A percentile compares a stretch with the other conserved stretches of the same genome.
Conservation (phyloP, 1,140 invertebrate genomes). For the Vanessa atalanta region DNA sequence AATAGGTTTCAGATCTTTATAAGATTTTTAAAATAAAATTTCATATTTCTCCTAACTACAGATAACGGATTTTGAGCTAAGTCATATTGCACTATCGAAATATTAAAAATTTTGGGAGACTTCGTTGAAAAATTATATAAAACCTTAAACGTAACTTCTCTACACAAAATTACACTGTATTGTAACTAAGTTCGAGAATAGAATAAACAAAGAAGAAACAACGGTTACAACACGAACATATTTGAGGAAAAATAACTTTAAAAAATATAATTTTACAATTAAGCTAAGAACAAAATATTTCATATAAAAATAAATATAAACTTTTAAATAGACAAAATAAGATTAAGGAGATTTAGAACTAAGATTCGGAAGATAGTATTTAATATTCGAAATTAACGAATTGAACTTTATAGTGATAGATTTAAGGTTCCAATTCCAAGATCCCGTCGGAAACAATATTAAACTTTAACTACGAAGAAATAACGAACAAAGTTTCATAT, state of each 20-base stretch:
- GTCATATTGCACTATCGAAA: constrained; percentile 56
- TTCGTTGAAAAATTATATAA: neutral
- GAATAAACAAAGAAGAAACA: neutral
- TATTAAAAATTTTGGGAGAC: constrained; percentile 29
- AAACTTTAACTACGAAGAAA: neutral
- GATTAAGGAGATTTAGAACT: neutral
- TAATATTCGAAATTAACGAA: neutral
- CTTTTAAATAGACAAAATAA: neutral
- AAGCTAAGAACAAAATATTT: neutral
- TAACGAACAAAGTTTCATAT: neutral
- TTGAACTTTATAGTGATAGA: neutral
- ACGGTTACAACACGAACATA: neutral
- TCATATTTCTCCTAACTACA: constrained; percentile 52
- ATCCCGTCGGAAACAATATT: too few relatives aligned
- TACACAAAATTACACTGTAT: constrained; percentile 9
- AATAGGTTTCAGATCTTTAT: constrained; percentile 48
- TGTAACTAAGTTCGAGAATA: constrained; percentile 9
- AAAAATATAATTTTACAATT: neutral
- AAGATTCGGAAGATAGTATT: neutral
- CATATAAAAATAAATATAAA: constrained; percentile 11
- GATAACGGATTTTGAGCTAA: constrained; percentile 67
- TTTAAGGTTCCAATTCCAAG: neutral
- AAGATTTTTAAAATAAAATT: constrained; percentile 47
- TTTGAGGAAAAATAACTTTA: neutral
- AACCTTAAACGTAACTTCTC: neutral